Conservation (phyloP, 2,797 vertebrate genomes). For the Halcyon leucocephala region DNA sequence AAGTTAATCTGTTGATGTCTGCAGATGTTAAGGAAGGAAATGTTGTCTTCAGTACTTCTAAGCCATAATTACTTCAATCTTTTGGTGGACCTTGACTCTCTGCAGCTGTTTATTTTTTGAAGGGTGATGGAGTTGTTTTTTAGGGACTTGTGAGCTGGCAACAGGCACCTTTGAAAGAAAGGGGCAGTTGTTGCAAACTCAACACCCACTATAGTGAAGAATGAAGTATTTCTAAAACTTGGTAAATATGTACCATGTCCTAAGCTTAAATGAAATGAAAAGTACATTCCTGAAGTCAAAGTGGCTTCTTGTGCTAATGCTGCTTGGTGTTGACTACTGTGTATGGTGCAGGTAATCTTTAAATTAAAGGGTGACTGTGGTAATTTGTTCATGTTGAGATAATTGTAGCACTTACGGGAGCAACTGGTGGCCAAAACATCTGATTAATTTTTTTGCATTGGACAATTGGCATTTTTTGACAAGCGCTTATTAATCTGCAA, state of each 20-base stretch:
- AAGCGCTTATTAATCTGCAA: background rate
- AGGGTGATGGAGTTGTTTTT: background rate
- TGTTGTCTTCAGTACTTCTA: background rate
- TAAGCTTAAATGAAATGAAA: background rate
- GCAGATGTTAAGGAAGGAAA: background rate
- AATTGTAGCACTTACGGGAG: background rate
- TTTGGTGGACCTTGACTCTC: background rate
- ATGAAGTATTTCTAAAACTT: background rate
- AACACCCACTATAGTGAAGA: rapidly evolving
- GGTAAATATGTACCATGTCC: background rate
- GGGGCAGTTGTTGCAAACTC: background rate
- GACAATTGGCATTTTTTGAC: background rate
- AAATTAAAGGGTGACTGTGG: background rate
- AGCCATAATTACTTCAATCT: background rate
- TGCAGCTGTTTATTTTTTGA: background rate
- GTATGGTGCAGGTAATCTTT: background rate
- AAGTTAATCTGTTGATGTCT: background rate
- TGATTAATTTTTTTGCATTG: background rate
- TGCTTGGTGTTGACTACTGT: background rate
- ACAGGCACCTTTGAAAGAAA: background rate
- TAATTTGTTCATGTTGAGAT: background rate
- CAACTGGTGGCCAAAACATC: background rate
- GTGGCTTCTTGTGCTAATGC: background rate
- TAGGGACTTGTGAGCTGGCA: background rate
- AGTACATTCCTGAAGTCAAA: rapidly evolving